Conservation (phyloP, 2,797 vertebrate species). For the Pantherophis vulpinus region DNA sequence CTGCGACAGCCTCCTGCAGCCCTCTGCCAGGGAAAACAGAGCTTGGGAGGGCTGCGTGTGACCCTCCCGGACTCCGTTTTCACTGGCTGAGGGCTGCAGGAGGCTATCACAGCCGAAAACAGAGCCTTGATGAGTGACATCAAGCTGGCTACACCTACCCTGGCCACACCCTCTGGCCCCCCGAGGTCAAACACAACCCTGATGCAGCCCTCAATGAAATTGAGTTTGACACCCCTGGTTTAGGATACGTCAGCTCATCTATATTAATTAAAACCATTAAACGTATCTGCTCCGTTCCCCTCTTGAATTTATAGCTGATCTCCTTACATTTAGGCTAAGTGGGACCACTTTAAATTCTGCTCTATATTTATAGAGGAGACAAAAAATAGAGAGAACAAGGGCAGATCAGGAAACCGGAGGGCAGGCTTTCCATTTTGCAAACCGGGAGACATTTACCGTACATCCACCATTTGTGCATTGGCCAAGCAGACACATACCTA, state of each 20-base stretch:
- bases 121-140: too few species aligned
- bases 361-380: neutral
- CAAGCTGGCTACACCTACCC: too few species aligned
- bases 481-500: slow-evolving; percentile 94
- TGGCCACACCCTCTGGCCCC: too few species aligned
- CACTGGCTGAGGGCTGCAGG: too few species aligned
- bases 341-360: neutral
- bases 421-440: neutral
- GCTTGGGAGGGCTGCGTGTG: too few species aligned
- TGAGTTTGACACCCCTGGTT: too few species aligned
- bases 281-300: neutral
- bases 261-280: neutral
- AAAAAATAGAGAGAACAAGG: neutral
- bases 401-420: neutral
- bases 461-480: slow-evolving; percentile 50
- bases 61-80: rapidly evolving
- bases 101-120: too few species aligned
- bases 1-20: too few species aligned
- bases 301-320: slow-evolving; percentile 1
- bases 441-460: neutral
- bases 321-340: neutral
- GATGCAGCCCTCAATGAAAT: too few species aligned
- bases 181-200: too few species aligned
- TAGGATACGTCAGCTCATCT: neutral
- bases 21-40: too few species aligned